These are phyloP conservation scores for Cladopsammia gracilis DNA, from an alignment of 64 coral and sea anemone genomes.

Conservation along the genomic window DNA sequence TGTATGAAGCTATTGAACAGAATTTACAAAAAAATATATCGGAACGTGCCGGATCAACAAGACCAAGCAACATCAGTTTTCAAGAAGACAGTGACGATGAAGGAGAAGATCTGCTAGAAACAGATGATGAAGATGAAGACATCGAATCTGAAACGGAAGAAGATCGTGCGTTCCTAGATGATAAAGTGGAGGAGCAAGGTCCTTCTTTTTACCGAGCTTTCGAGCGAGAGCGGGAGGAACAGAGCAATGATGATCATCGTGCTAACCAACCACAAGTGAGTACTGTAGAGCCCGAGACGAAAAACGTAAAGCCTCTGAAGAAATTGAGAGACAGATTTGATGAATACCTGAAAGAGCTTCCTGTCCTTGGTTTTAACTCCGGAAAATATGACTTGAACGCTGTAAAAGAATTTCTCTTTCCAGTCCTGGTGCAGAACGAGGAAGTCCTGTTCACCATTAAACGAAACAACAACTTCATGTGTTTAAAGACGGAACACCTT, in stretches of 20 bases:
- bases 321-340: slow-evolving; percentile 16
- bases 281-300: background rate
- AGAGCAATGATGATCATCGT: no score
- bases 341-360: slow-evolving; percentile 22
- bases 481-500: background rate
- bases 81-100: slow-evolving; percentile 14
- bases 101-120: slow-evolving; percentile 49
- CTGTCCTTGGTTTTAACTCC: slow-evolving; percentile 52
- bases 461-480: slow-evolving; percentile 47
- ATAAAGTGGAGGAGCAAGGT: slow-evolving; percentile 41
- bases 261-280: background rate
- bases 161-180: slow-evolving; percentile 58
- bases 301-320: background rate
- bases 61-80: no score
- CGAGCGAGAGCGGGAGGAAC: background rate
- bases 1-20: slow-evolving; percentile 54
- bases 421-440: slow-evolving; percentile 12
- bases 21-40: no score
- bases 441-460: slow-evolving; percentile 28
- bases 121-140: slow-evolving; percentile 64
- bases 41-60: no score
- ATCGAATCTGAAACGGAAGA: slow-evolving; percentile 66
- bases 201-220: slow-evolving; percentile 50
- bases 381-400: slow-evolving; percentile 42
- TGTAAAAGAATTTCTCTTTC: slow-evolving; percentile 36